Base-by-base conservation (phyloP, 2,797 vertebrate species). In the Hydrolagus colliei region DNA sequence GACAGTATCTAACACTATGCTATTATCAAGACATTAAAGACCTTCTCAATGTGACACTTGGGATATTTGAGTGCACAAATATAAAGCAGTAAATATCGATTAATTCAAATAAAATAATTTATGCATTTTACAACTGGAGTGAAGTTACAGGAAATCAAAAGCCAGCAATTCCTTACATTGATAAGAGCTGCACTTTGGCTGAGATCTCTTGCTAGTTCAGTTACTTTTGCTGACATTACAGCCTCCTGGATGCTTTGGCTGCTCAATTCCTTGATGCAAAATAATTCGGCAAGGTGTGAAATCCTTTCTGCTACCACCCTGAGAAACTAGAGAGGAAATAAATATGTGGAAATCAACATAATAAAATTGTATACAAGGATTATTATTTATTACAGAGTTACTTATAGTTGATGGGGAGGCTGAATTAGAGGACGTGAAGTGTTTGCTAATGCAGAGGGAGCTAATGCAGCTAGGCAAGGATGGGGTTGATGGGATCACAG, bases 81-180 rank as follows among this genome's bases (percentile, higher is more conserved):
- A 52, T 6, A 27, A 27, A 27, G 27, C 27, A 27, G 27, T 52
- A 52, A 52, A 52, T 52, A 52, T 52, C 41, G 41, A 52, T 52
- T 52, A 52, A 52, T 52, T 52, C 41, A 52, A 52, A 52, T 52
- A 3, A 52, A 52, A 3, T 52, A 52, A 52, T 52, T 52, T 52
- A 52, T 52, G 41, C 2, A 82, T 20, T 67, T 67, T 22, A 41
- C 9, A 82, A 82, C 52, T 76, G 2, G 41, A 41, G 22, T 32
- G 35, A 18, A 79, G 6, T 22, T 80, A 63, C 65, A 8, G 65
- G 65, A 11, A 78, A 35, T 80, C 32, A 41, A 67, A 68, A 71
- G 65, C 32, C 18, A 11, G 32, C 41, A 52, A 68, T 77, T 41
- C 8, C 73, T 89, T 73, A 94, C 94, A 88, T 91, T 92, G 72